Base-by-base conservation (phyloP, 2,797 vertebrate genomes). In the Onychomys leucogaster region DNA sequence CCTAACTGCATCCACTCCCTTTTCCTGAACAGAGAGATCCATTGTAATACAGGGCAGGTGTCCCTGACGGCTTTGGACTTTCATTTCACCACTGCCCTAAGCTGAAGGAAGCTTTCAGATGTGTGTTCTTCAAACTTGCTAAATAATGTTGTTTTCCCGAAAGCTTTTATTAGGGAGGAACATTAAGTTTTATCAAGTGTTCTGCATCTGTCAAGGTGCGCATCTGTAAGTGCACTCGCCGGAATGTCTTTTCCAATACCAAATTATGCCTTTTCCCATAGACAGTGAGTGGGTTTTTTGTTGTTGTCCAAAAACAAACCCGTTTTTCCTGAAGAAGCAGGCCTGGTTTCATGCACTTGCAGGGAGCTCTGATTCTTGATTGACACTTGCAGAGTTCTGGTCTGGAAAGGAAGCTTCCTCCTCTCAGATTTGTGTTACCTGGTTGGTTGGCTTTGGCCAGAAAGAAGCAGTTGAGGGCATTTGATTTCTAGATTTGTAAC, bases 241-340 rank as follows among this genome's bases (percentile, higher is more conserved):
- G 23, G 69, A 71, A 13, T 77, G 55, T 83, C 65, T 92, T 96
- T 93, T 84, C 77, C 69, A 46, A 63, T 85, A 37, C 55, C 81
- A 94, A 57, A 92, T 92, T 96, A 77, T 80, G n/a, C 69, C 82
- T 90, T 92, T 94, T 82, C 43, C 89, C 76, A n/a, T 96, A 59
- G 90, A 83, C 73, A 91, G 9, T 77, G 89, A 71, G 32, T 84
- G 81, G 78, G 10, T 67, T 91, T 96, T 92, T 97, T 97, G 82
- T 82, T 88, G 34, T 23, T 83, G 41, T 95, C 17, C 90, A 63
- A 91, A 88, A 69, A 43, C 25, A 73, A 37, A 41, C 84, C 27
- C 16, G 14, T 55, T 96, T 77, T 92, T 90, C 95, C n/a, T 95
- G 69, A 93, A 93, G n/a, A 93, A 94, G 41, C 46, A 61, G n/a